Base-by-base conservation (phyloP, 1,140 invertebrate species). In the Phymastichus coffea region DNA sequence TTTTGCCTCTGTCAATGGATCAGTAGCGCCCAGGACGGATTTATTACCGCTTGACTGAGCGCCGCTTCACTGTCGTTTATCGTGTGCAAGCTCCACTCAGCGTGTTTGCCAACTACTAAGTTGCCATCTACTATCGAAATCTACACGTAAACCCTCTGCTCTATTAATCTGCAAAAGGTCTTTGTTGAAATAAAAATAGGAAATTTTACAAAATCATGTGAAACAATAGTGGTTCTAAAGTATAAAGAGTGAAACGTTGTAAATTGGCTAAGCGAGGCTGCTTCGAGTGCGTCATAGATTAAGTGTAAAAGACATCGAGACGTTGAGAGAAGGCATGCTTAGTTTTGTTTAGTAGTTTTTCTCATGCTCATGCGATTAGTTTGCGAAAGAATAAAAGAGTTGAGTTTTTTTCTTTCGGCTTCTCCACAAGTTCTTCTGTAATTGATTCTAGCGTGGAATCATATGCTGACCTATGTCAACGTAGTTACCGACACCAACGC, bases 1-100 rank as follows among this genome's bases (percentile, higher is more conserved):
- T 76, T 76, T 77, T 76, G 74, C 74, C 74, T 77, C 71, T 64
- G 63, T 52, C 48, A 47, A 52, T 57, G 41, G 20, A 55, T 55
- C 33, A 28, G 28, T n/a, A n/a, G 52, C 37, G 6, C 17, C 47
- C 44, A 10, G 30, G 19, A 23, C 33, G n/a, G 54, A 41, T 61
- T 22, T 47, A 47, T 46, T 15, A 8, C 14, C 30, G 17, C 15
- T 9, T 37, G 19, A 20, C 17, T 37, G 44, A 20, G 12, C 15
- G 35, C 43, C 20, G 55, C 41, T 56, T 12, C 1, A 17, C 19
- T 30, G 20, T 33, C 2, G 17, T 48, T 48, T 28, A 30, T 7
- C 20, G 25, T 53, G 40, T 46, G 23, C 53, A 63, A 61, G 43
- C 47, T 62, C 25, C 51, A 58, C 51, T 52, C 49, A 48, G 43